Conservation (phyloP, 2,113 vertebrate genomes). For the Bubalus kerabau region DNA sequence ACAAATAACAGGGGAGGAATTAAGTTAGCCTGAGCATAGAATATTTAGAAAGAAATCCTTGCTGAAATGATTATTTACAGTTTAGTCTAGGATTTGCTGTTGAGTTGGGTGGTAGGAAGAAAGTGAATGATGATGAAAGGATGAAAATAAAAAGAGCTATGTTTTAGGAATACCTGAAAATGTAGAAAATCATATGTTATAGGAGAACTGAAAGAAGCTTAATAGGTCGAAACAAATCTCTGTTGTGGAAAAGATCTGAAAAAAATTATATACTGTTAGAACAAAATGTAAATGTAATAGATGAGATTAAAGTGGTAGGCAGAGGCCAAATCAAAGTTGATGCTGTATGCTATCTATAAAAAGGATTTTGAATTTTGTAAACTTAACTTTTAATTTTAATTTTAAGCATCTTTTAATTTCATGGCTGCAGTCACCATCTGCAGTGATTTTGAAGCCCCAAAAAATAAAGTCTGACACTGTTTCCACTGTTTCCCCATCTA, state of each 20-base stretch:
- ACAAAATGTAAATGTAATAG: background rate
- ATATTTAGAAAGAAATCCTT: background rate
- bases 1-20: background rate
- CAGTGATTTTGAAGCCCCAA: too few species aligned
- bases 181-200: background rate
- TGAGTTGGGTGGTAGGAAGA: background rate
- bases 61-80: background rate
- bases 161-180: background rate
- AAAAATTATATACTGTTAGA: background rate
- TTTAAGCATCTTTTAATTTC: too few species aligned
- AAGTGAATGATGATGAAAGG: background rate
- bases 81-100: background rate
- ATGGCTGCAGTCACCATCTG: too few species aligned
- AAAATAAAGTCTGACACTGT: too few species aligned
- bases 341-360: background rate
- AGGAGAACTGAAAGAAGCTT: background rate
- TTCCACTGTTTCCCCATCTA: too few species aligned
- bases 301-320: background rate
- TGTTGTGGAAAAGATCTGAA: background rate
- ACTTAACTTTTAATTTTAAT: background rate
- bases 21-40: background rate
- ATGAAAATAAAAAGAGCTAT: background rate
- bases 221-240: background rate
- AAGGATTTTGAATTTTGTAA: background rate
- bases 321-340: background rate